A percentile compares a stretch with the other conserved stretches of the same genome.
These are phyloP conservation scores for Linurgus olivaceus DNA, from an alignment of 2,797 vertebrate genomes.

Conservation along the genomic window DNA sequence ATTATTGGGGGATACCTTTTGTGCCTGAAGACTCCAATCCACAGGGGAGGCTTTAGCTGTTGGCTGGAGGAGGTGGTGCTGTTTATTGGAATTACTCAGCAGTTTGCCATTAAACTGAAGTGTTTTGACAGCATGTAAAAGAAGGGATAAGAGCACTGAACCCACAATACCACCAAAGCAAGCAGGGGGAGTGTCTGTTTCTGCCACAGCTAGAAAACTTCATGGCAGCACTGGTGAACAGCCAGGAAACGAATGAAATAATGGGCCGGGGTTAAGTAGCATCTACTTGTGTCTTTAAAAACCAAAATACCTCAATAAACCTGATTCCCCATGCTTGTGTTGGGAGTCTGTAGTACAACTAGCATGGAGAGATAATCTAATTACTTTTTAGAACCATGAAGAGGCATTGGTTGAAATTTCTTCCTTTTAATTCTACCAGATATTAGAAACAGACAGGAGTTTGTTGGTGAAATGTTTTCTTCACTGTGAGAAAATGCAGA, in stretches of 20 bases:
- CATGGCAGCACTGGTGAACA: background rate
- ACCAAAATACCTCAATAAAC: background rate
- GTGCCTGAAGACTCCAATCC: background rate
- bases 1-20: background rate
- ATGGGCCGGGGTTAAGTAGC: background rate
- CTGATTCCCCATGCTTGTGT: constrained; percentile 67
- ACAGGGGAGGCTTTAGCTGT: background rate
- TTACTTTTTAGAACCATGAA: background rate
- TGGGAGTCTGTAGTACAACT: constrained; percentile 72
- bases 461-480: constrained; percentile 12
- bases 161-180: background rate
- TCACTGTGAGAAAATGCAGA: constrained; percentile 5
- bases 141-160: background rate
- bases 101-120: background rate
- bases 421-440: background rate
- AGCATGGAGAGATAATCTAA: background rate
- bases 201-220: background rate
- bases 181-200: background rate
- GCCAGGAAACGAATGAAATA: background rate
- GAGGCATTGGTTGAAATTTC: background rate
- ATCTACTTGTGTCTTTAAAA: background rate
- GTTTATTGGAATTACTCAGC: background rate
- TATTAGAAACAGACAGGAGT: background rate
- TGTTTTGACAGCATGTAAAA: background rate
- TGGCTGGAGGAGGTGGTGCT: background rate